Conservation (phyloP, 1,140 invertebrate species). For the Ridgeia piscesae region DNA sequence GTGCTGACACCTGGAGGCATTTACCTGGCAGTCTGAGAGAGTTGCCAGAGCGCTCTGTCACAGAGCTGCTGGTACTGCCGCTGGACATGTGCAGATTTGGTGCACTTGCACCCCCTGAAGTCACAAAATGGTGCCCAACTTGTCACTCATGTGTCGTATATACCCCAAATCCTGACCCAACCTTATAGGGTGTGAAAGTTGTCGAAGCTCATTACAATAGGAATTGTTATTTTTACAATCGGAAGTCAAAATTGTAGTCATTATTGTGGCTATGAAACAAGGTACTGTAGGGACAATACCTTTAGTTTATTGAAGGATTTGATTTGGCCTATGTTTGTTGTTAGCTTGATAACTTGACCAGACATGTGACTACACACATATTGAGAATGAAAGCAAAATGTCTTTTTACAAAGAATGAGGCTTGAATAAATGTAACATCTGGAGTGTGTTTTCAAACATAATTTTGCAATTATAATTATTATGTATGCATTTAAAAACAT, state of each 20-base stretch:
- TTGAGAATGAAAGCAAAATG: neutral
- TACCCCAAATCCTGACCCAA: neutral
- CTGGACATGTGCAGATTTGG: neutral
- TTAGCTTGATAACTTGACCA: neutral
- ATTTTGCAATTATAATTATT: neutral
- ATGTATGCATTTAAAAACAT: neutral
- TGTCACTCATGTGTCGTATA: neutral
- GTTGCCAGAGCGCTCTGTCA: neutral
- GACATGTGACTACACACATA: neutral
- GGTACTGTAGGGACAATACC: neutral
- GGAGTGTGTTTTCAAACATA: neutral
- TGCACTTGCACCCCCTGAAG: neutral
- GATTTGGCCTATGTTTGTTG: neutral
- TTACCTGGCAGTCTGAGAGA: constrained; percentile 3
- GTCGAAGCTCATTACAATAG: neutral
- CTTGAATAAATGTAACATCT: neutral
- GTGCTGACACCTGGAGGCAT: neutral
- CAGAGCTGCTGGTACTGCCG: neutral
- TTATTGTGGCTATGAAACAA: neutral
- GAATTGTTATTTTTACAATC: neutral
- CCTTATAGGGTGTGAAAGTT: neutral
- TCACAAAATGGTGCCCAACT: neutral
- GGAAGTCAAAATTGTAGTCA: neutral
- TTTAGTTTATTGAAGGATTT: neutral
- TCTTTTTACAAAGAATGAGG: neutral